These are phyloP conservation scores for Sylvia atricapilla DNA, from an alignment of 2,113 vertebrate species.

Conservation along the genomic window DNA sequence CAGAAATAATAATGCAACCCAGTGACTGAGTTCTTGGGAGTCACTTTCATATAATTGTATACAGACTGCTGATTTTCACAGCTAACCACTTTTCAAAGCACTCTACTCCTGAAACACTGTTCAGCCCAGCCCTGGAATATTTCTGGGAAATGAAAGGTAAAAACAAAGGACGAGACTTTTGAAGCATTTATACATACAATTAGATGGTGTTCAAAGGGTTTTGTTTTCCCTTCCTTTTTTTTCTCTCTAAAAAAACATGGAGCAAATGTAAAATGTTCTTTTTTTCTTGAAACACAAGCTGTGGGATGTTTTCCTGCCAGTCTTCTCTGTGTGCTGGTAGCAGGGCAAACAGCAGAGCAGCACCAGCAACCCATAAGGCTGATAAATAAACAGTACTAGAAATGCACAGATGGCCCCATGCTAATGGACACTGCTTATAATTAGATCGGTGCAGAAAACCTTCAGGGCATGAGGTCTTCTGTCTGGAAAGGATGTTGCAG, in stretches of 20 bases:
- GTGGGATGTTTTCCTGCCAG: not conserved
- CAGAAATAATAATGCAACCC: not conserved
- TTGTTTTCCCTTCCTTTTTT: not conserved
- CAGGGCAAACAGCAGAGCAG: not conserved
- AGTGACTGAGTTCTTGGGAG: not conserved
- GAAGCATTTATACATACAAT: not conserved
- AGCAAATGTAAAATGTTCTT: not conserved
- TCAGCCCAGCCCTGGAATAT: not conserved
- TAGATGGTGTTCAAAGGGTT: not conserved
- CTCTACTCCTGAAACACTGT: not conserved
- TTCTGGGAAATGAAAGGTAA: not conserved
- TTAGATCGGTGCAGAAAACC: not conserved
- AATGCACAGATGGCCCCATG: not conserved
- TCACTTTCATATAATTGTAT: not conserved
- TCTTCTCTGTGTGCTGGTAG: not conserved
- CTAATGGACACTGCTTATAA: not conserved
- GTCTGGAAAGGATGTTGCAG: not conserved
- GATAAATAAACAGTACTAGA: not conserved
- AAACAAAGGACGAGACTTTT: not conserved
- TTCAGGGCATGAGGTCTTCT: not conserved
- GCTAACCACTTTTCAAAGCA: not conserved
- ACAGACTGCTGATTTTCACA: not conserved
- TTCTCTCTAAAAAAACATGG: rapidly evolving
- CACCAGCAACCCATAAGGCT: not conserved
- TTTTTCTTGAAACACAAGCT: not conserved